A percentile compares a stretch with the other conserved stretches of the same genome.
phyloP scores from a whole-genome alignment of 1,140 invertebrate species.

The Formica exsecta region DNA sequence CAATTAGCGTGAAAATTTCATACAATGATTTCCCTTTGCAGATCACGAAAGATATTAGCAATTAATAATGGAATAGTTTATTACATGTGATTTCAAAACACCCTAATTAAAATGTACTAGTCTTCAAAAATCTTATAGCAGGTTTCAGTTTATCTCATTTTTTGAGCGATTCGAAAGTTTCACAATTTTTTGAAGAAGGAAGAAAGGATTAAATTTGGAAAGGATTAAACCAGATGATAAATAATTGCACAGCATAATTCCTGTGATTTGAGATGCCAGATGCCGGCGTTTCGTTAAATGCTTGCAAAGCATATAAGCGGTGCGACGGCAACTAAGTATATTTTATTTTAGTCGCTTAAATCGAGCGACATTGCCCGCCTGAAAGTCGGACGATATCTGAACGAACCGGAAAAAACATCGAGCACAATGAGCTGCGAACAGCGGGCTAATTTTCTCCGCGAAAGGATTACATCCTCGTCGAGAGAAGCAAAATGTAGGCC shows the following conservation, averaged over 20 bases:
- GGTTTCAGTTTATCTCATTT: neutral
- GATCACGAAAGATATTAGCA: neutral
- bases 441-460: conserved; percentile 67
- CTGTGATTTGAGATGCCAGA: conserved; percentile 27
- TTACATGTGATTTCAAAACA: neutral
- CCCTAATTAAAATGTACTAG: neutral
- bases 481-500: conserved; percentile 48
- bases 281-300: conserved; percentile 21
- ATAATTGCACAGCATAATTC: conserved; percentile 35
- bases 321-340: conserved; percentile 11
- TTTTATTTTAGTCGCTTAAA: conserved; percentile 36
- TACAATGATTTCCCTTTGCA: neutral
- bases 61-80: conserved; percentile 13
- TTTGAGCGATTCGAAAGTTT: neutral
- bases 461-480: conserved; percentile 70
- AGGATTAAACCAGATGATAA: conserved; percentile 27
- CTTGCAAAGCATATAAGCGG: neutral
- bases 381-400: conserved; percentile 1
- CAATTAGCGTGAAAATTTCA: neutral
- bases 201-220: neutral
- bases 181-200: neutral
- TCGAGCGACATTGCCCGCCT: conserved; percentile 30
- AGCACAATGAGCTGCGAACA: conserved; percentile 67
- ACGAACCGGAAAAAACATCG: conserved; percentile 29
- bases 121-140: neutral